Evolutionary conservation across 2,113 vertebrate species (phyloP).

Genomic region (Ciconia boyciana): DNA sequence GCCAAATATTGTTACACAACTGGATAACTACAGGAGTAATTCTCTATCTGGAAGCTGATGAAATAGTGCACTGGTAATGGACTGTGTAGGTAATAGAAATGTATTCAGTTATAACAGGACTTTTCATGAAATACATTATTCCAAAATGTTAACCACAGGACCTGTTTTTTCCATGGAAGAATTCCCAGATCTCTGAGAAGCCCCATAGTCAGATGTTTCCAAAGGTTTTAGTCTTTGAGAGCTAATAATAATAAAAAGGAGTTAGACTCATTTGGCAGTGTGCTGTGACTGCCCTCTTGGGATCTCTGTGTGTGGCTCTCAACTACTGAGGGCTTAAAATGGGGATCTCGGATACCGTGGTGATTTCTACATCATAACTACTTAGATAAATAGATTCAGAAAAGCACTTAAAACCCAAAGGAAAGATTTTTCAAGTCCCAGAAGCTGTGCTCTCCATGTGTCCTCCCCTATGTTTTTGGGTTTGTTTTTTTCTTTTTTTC

Average conservation of each 20-base stretch:
- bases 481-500: not conserved
- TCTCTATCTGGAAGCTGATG: not conserved
- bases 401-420: not conserved
- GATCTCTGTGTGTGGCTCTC: not conserved
- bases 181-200: not conserved
- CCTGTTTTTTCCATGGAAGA: not conserved
- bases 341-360: not conserved
- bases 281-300: not conserved
- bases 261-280: not conserved
- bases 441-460: not conserved
- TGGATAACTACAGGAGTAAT: not conserved
- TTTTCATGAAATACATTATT: not conserved
- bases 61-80: not conserved
- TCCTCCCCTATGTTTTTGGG: not conserved
- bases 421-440: not conserved
- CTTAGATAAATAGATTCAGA: not conserved
- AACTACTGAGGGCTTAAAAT: not conserved
- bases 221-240: not conserved
- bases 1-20: not conserved
- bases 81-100: not conserved
- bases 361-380: not conserved
- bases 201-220: not conserved
- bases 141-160: not conserved
- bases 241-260: not conserved
- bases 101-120: not conserved